Base-by-base conservation (phyloP, 1,140 invertebrate species). In the Thaumetopoea pityocampa region DNA sequence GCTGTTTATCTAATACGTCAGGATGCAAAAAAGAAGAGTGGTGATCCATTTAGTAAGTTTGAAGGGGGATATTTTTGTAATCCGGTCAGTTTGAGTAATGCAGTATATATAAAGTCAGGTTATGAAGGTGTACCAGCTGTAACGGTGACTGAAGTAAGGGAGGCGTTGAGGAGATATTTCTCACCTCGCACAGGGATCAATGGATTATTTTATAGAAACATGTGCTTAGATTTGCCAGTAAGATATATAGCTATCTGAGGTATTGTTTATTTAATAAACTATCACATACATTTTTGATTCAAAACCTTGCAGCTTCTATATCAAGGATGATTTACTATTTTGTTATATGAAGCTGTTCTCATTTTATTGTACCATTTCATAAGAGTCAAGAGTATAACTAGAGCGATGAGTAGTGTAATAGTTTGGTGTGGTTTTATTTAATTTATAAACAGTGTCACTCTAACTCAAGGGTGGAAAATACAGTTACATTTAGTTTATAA, bases 1-100 rank as follows among this genome's bases (percentile, higher is more conserved):
- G 87, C 89, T 42, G 89, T 90, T 6, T 85, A 92, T 35, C 52
- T 92, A 28, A 87, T 92, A 1, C 84, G 90, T 46, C 87, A 89
- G 56, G 91, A 92, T 61, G 71, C 68, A 38, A 85, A 85, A 42
- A 85, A 87, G 19, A 84, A 72, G 34, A 62, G 56, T 48, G 85
- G 70, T 18, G 87, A 91, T 67, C 89, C 90, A 0, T 79, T 88
- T 36, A 85, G 73, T 41, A 86, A 86, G 52, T 81, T 85, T 52
- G 72, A 82, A 46, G 87, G 86, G 7, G 82, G 80, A 9, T 78
- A 86, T 60, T 88, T 86, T 43, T 86, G 85, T 46, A 83, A 83
- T 37, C 78, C 76, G 0, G 48, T 72, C n/a, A 81, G 83, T 56
- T 78, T 86, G 46, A 83, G 55, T 20, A 86, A 86, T 66, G 69